Percentiles rank a stretch among this genome's conserved stretches.
Conservation (phyloP, 2,113 vertebrate genomes). For the Thymallus thymallus region DNA sequence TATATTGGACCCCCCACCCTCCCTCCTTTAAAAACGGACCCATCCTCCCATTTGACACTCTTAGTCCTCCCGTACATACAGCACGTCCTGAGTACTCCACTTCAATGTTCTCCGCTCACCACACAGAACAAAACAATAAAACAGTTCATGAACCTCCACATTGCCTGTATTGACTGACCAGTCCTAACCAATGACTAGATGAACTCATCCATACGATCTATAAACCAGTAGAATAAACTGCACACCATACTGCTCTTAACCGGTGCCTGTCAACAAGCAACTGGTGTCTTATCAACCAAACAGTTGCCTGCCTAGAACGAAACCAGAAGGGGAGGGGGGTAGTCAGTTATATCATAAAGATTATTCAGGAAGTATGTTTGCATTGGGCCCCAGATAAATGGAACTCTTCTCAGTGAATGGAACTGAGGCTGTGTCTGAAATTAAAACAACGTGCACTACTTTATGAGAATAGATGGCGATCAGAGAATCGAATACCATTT, state of each 20-base stretch:
- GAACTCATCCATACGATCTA: constrained; percentile 12
- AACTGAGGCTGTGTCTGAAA: too few relatives aligned
- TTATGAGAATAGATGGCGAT: too few relatives aligned
- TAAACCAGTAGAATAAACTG: constrained; percentile 2
- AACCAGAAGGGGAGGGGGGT: background rate
- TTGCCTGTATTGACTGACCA: constrained; percentile 31
- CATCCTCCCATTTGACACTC: constrained; percentile 26
- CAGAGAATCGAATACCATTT: too few relatives aligned
- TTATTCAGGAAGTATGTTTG: background rate
- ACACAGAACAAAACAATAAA: too few relatives aligned
- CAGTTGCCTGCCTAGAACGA: constrained; percentile 55
- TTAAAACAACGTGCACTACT: too few relatives aligned
- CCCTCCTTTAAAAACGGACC: background rate
- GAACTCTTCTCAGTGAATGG: too few relatives aligned
- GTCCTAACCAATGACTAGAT: constrained; percentile 33
- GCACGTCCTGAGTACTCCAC: constrained; percentile 5
- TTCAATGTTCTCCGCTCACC: constrained; percentile 28
- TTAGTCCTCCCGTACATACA: constrained; percentile 12
- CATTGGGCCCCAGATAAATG: background rate
- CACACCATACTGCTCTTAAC: constrained; percentile 37
- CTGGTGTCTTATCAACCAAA: constrained; percentile 28
- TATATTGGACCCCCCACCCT: constrained; percentile 57
- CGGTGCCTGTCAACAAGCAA: constrained; percentile 30
- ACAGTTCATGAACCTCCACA: constrained; percentile 11
- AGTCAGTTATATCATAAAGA: background rate